A percentile compares a stretch with the other conserved stretches of the same genome.
Evolutionary conservation across 1,140 invertebrate genomes (phyloP).

Genomic region (Goniozus legneri): DNA sequence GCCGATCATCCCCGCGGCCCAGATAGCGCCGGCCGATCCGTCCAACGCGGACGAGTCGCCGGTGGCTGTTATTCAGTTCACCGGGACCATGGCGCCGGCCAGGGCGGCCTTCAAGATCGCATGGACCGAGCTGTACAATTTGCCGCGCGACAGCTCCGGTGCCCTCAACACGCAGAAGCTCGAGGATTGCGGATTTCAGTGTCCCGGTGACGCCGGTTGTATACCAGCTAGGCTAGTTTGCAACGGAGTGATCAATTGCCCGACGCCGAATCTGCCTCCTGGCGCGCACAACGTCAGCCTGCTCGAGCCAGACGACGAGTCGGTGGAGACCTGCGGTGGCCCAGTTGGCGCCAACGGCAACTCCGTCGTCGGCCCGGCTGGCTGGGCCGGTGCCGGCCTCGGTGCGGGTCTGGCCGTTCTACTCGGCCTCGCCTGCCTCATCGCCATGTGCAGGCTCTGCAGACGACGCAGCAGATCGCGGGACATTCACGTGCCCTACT

Average conservation of each 20-base stretch:
- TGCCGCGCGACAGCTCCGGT: constrained; percentile 77
- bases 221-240: constrained; percentile 78
- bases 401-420: constrained; percentile 48
- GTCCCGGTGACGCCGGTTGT: constrained; percentile 78
- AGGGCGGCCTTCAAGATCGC: constrained; percentile 80
- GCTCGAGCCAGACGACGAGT: constrained; percentile 44
- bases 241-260: constrained; percentile 84
- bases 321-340: constrained; percentile 41
- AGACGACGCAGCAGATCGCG: constrained; percentile 42
- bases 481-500: constrained; percentile 52
- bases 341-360: constrained; percentile 38
- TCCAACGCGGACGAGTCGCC: constrained; percentile 59
- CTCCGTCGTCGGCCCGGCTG: constrained; percentile 36
- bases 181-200: constrained; percentile 73
- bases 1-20: constrained; percentile 71
- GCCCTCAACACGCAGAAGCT: constrained; percentile 71
- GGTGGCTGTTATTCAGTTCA: constrained; percentile 66
- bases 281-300: constrained; percentile 26
- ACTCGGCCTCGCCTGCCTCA: constrained; percentile 46
- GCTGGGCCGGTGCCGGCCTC: constrained; percentile 48
- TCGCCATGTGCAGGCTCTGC: constrained; percentile 52
- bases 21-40: constrained; percentile 63
- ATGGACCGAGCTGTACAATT: constrained; percentile 85
- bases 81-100: constrained; percentile 71
- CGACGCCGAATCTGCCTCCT: constrained; percentile 55